phyloP scores from a whole-genome alignment of 1,140 invertebrate genomes.

The Phenacoccus solenopsis region DNA sequence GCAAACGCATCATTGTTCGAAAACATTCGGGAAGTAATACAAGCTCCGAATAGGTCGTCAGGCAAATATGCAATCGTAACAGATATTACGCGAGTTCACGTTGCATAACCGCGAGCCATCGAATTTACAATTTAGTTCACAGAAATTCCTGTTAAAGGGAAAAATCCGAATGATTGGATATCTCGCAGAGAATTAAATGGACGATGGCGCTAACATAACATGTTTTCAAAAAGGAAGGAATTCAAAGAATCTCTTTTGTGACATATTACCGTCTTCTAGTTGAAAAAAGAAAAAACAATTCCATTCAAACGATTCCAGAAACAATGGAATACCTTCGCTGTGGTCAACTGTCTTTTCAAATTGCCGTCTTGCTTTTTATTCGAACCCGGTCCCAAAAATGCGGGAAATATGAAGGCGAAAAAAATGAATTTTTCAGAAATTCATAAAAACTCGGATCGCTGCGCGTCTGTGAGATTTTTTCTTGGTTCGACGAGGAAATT shows the following conservation, averaged over 20 bases:
- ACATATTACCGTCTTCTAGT: slow-evolving; percentile 12
- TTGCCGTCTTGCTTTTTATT: not conserved
- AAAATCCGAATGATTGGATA: not conserved
- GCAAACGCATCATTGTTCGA: no score
- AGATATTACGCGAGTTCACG: no score
- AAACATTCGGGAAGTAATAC: no score
- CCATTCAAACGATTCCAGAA: slow-evolving; percentile 13
- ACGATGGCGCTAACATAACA: slow-evolving; percentile 6
- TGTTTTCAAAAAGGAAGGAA: slow-evolving; percentile 6
- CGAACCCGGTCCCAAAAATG: not conserved
- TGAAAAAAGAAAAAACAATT: slow-evolving; percentile 5
- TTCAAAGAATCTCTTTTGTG: slow-evolving; percentile 12
- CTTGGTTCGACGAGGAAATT: no score
- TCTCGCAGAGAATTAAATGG: slow-evolving; percentile 5
- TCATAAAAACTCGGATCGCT: not conserved
- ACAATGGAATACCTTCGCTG: slow-evolving; percentile 9
- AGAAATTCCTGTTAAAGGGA: no score
- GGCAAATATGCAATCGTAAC: no score
- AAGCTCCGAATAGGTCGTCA: no score
- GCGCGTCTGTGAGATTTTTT: no score
- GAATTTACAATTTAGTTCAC: no score
- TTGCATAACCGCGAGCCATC: no score
- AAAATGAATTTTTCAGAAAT: slow-evolving; percentile 12
- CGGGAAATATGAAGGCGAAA: not conserved
- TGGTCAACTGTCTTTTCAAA: slow-evolving; percentile 9